Evolutionary conservation across 2,797 vertebrate species (phyloP).

Genomic region (Antrozous pallidus): DNA sequence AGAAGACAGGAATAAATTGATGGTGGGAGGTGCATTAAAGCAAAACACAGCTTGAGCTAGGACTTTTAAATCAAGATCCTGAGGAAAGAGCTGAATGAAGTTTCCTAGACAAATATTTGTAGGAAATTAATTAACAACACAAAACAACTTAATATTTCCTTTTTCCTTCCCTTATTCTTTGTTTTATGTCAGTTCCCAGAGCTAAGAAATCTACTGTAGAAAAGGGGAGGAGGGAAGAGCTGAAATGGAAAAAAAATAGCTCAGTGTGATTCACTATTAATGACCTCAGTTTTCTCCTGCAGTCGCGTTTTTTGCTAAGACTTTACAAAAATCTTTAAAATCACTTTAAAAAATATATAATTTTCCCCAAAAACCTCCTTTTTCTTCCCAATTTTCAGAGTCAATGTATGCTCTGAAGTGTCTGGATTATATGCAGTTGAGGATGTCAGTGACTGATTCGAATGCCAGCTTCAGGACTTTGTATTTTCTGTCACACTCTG

Average conservation of each 20-base stretch:
- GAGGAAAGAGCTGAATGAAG: neutral
- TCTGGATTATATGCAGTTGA: neutral
- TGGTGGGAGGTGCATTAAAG: neutral
- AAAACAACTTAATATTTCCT: neutral
- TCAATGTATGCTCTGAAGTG: neutral
- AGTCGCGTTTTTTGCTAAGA: neutral
- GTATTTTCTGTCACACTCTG: neutral
- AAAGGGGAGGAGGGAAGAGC: too few relatives aligned
- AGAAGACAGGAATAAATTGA: neutral
- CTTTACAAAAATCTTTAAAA: neutral
- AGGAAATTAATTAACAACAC: neutral
- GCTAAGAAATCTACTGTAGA: neutral
- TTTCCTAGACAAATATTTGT: neutral
- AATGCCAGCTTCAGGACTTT: neutral
- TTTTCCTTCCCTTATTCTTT: neutral
- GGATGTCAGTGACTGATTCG: neutral
- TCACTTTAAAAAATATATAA: neutral
- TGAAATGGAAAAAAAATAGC: neutral
- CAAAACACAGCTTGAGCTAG: neutral
- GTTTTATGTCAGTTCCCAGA: neutral
- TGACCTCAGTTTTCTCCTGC: neutral
- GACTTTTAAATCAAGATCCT: neutral
- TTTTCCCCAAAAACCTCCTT: neutral
- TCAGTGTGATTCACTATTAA: neutral
- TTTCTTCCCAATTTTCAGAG: neutral